Percentiles rank a stretch among this genome's conserved stretches.
These are phyloP conservation scores for Orthonychiurus folsomi DNA, from an alignment of 2,888 invertebrate genomes.

Conservation along the genomic window DNA sequence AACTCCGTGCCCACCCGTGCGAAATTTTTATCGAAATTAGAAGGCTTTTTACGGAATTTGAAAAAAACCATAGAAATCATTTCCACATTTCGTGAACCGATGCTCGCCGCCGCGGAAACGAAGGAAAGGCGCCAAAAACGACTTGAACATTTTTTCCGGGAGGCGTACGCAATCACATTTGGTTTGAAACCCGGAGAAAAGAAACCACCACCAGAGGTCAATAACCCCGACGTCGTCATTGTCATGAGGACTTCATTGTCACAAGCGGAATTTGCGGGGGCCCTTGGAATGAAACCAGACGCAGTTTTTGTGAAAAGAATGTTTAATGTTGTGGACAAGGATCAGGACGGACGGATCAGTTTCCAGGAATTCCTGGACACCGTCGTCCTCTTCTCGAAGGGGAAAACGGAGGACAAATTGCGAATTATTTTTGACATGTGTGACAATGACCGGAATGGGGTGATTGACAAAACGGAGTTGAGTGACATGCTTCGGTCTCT, in stretches of 20 bases:
- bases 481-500: conserved; percentile 87
- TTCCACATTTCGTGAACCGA: conserved; percentile 65
- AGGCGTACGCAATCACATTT: conserved; percentile 88
- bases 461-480: conserved; percentile 85
- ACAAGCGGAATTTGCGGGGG: conserved; percentile 86
- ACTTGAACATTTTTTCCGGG: conserved; percentile 87
- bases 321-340: conserved; percentile 95
- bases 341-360: conserved; percentile 83
- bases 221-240: conserved; percentile 61
- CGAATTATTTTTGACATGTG: conserved; percentile 96
- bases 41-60: conserved; percentile 70
- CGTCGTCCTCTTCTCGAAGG: conserved; percentile 80
- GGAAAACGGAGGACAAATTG: conserved; percentile 85
- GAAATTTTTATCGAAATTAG: conserved; percentile 78
- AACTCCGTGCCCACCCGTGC: conserved; percentile 68
- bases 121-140: conserved; percentile 84
- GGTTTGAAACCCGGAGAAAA: conserved; percentile 80
- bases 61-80: conserved; percentile 71
- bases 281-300: conserved; percentile 87
- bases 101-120: conserved; percentile 85
- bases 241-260: conserved; percentile 88
- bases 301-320: conserved; percentile 93
- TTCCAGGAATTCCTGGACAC: conserved; percentile 89
- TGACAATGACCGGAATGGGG: conserved; percentile 86
- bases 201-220: conserved; percentile 54